Base-by-base conservation (phyloP, 1,140 invertebrate species). In the Calephelis nemesis region DNA sequence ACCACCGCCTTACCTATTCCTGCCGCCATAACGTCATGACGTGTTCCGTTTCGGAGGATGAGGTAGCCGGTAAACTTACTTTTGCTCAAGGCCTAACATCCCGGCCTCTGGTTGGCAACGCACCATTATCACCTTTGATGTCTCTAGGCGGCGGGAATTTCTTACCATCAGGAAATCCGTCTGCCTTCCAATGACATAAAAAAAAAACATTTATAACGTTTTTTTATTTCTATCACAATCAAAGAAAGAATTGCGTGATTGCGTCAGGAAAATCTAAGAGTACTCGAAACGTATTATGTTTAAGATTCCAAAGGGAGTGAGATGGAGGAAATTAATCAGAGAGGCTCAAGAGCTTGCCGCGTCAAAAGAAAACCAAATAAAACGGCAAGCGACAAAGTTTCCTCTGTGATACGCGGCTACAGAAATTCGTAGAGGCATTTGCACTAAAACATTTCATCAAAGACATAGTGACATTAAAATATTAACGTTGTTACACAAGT, bases 351-450 rank as follows among this genome's bases (percentile, higher is more conserved):
- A 78, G 85, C 82, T 85, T 74, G 64, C 64, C 82, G 87, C 88
- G 88, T 90, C 88, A 90, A 90, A 90, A 90, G 88, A 90, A 90
- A 90, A 85, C 74, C 86, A 84, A 91, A 91, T 89, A 91, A 91
- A 91, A 91, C 85, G 83, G 87, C 87, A 89, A 89, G 85, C 88
- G 87, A 89, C 88, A 90, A 90, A 90, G 88, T 90, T 90, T 87
- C 74, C 73, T 65, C 68, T 70, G 72, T 48, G 42, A 66, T 13
- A 58, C 67, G 68, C 67, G 72, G 42, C 40, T 62, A 64, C 0
- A 19, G 70, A 67, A 73, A 10, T 66, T 30, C 42, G 67, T 81
- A 65, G 85, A 87, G 83, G 42, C 58, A 71, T 54, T 13, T 68
- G 65, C 69, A 30, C 12, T 11, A 19, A 12, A 49, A 48, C 19